phyloP scores from a whole-genome alignment of 53 echinoderm and acorn worm genomes.

The Actinopyga echinites region DNA sequence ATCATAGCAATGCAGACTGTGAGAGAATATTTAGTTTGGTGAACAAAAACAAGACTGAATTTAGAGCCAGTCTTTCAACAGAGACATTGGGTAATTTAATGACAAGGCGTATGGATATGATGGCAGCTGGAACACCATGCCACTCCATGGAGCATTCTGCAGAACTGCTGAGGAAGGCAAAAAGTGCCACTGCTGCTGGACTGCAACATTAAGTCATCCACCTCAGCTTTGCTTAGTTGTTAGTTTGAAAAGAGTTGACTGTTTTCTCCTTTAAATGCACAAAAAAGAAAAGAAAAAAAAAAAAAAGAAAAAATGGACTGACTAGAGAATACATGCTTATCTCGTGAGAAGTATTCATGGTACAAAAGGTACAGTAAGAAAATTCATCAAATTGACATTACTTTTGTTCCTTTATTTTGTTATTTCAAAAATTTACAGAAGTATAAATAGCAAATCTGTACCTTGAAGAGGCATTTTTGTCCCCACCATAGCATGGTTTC shows the following conservation, averaged over 20 bases:
- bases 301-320: too few species aligned
- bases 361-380: too few species aligned
- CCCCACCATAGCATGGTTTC: too few species aligned
- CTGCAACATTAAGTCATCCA: background rate
- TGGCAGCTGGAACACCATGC: slow-evolving; percentile 33
- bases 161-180: slow-evolving; percentile 31
- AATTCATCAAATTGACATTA: too few species aligned
- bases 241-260: background rate
- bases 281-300: background rate
- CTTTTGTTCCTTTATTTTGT: too few species aligned
- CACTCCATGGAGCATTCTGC: slow-evolving; percentile 28
- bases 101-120: slow-evolving; percentile 37
- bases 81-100: background rate
- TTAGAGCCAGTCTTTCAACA: slow-evolving; percentile 26
- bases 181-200: slow-evolving; percentile 5
- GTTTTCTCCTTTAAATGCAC: background rate
- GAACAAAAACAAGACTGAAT: slow-evolving; percentile 57
- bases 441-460: too few species aligned
- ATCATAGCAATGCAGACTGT: slow-evolving; percentile 60
- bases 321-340: too few species aligned
- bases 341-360: too few species aligned
- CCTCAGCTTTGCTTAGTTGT: too few species aligned
- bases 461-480: too few species aligned
- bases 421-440: too few species aligned
- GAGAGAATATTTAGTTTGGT: slow-evolving; percentile 48